Base-by-base conservation (phyloP, 2,888 invertebrate species). In the Hofmannophila pseudospretella region DNA sequence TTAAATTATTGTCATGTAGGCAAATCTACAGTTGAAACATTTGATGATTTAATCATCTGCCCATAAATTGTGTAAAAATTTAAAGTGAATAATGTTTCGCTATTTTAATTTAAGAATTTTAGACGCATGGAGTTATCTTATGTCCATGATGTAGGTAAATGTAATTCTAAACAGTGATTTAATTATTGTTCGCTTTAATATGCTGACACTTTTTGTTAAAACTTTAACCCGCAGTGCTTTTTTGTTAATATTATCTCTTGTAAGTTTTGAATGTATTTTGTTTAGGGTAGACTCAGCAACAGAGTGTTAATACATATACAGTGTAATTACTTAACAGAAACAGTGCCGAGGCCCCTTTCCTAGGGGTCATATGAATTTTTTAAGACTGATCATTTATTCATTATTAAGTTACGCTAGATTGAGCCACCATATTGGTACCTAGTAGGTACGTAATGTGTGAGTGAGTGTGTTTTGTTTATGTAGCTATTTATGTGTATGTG, bases 371-470 rank as follows among this genome's bases (percentile, higher is more conserved):
- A 63, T 65, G 65, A 66, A 69, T 77, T 76, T 62, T 73, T 79
- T 73, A 85, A 85, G 85, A 85, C 85, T 85, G 85, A 85, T 84
- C 82, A 79, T 79, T 82, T 79, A 73, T 75, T 78, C 84, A 81
- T 82, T 78, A 62, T 73, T 81, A 80, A 81, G 80, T 82, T 82
- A 77, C 58, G 74, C 76, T 80, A 80, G 80, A 72, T 78, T 62
- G 66, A 76, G 67, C 75, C 79, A 80, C 74, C 70, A 66, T 76
- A 61, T 61, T 70, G 58, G 67, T 75, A 34, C 13, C 20, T 13
- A 72, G 62, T 66, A 51, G 60, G 58, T 46, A 51, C 61, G 58
- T 46, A 39, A 48, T 45, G 65, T 57, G 62, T 64, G 67, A 65
- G 68, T 65, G 61, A 65, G 58, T 66, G 58, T 62, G 65, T 71